Conservation (phyloP, 2,888 invertebrate species). For the Drosophila multiciliata region DNA sequence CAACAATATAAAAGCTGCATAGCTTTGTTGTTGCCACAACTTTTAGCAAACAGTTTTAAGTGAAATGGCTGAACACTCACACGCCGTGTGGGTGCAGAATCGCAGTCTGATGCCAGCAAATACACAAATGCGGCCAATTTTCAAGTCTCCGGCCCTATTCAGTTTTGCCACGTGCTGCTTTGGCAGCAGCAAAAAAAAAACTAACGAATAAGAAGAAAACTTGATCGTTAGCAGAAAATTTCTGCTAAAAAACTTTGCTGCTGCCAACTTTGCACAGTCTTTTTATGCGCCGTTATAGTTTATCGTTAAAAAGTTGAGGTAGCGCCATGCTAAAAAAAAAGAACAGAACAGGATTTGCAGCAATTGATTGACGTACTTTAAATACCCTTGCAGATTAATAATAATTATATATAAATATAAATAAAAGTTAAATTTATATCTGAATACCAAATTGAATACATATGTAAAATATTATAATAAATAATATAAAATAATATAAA, state of each 20-base stretch:
- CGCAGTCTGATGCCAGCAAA: slow-evolving; percentile 27
- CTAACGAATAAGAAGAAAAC: slow-evolving; percentile 43
- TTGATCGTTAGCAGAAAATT: slow-evolving; percentile 75
- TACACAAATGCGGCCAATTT: slow-evolving; percentile 71
- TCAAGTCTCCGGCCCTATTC: slow-evolving; percentile 46
- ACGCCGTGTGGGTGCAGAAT: slow-evolving; percentile 39
- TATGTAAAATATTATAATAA: neutral
- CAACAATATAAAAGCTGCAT: slow-evolving; percentile 11
- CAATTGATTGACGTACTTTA: neutral
- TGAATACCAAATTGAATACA: neutral
- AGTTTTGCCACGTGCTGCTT: slow-evolving; percentile 38
- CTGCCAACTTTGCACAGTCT: slow-evolving; percentile 65
- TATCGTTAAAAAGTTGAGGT: slow-evolving; percentile 70
- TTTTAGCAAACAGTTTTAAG: slow-evolving; percentile 52
- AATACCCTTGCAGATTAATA: slow-evolving; percentile 5
- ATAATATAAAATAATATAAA: no score
- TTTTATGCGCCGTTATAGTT: slow-evolving; percentile 76
- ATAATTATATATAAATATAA: neutral
- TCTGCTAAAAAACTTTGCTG: slow-evolving; percentile 61
- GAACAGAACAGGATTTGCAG: neutral
- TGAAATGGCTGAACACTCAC: slow-evolving; percentile 55
- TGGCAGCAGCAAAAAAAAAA: slow-evolving; percentile 8
- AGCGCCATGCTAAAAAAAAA: slow-evolving; percentile 43
- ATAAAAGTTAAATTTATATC: neutral
- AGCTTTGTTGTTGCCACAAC: slow-evolving; percentile 34